Evolutionary conservation across 2,113 vertebrate genomes (phyloP), one percentile per base, ranked within the genome.

Genomic region (Bufo bufo): DNA sequence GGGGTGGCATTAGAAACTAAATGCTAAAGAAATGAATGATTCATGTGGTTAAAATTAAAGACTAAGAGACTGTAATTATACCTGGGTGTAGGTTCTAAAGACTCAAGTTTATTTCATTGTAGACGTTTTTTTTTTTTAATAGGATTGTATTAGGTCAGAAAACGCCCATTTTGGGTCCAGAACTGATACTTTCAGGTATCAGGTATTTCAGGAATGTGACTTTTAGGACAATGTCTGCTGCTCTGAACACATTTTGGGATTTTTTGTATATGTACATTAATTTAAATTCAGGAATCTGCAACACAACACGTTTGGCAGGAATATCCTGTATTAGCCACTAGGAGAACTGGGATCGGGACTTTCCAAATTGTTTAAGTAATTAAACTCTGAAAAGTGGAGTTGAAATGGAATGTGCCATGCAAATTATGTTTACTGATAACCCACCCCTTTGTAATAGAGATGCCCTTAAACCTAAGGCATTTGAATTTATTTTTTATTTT

Each of bases 1-100:
- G 56, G 17, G 12, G 58, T 82, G 79, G 79, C n/a, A 82, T 58
- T 6, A 13, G 77, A 59, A 80, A 77, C 50, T 8, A n/a, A 77
- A 77, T 77, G 17, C 75, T 77, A 11, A 78, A 19, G 17, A 20
- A 52, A 77, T 20, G 19, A 77, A 20, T 77, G 6, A 52, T 77
- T 56, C 20, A 56, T 33, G 20, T 9, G 8, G 33, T 1, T 72
- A 16, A 72, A 45, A 43, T 43, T 5, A 45, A 43, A 6, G 6
- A 45, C 43, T 19, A 75, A 19, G 45, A 47, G 56, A 9, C 54
- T 59, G 54, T 17, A 80, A 59, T 33, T 16, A 59, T 80, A 80
- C 56, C 54, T 80, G 78, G 78, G 78, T 33, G 78, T 23, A 59
- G 78, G 23, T 58, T 45, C 43, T 9, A 19, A 10, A 2, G 19